A percentile compares a stretch with the other conserved stretches of the same genome.
phyloP scores from a whole-genome alignment of 2,113 vertebrate genomes.

The Microtus montanus region DNA sequence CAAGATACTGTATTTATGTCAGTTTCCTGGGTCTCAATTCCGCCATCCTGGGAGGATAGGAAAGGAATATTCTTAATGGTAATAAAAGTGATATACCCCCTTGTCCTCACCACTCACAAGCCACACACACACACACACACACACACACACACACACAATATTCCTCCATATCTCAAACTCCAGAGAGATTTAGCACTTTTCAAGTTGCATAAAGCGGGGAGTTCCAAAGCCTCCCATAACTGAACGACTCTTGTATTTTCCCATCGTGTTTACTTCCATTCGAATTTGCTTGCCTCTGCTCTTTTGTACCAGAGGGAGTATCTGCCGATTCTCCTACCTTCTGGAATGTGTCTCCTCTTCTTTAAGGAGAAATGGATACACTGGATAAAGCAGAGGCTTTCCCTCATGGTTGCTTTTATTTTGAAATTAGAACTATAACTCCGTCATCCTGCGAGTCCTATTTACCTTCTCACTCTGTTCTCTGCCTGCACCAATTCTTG shows the following conservation, averaged over 20 bases:
- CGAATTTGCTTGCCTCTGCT: neutral
- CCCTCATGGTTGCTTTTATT: neutral
- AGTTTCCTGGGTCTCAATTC: neutral
- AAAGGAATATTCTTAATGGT: neutral
- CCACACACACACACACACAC: neutral
- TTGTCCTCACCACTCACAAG: neutral
- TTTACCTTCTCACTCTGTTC: neutral
- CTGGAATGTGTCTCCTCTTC: neutral
- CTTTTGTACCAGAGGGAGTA: neutral
- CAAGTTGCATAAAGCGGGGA: neutral
- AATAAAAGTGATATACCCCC: neutral
- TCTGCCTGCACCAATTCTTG: neutral
- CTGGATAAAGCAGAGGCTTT: neutral
- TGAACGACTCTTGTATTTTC: neutral
- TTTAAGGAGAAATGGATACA: neutral
- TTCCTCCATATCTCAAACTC: neutral
- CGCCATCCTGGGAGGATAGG: neutral
- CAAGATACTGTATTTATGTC: neutral
- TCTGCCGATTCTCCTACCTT: neutral
- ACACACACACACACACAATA: too few species aligned
- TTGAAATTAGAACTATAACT: neutral
- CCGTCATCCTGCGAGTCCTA: neutral
- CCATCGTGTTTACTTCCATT: neutral
- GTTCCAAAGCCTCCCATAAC: neutral
- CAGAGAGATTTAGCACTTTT: neutral